Evolutionary conservation across 2,113 vertebrate genomes (phyloP), one percentile per base, ranked within the genome.

Genomic region (Camarhynchus parvulus): DNA sequence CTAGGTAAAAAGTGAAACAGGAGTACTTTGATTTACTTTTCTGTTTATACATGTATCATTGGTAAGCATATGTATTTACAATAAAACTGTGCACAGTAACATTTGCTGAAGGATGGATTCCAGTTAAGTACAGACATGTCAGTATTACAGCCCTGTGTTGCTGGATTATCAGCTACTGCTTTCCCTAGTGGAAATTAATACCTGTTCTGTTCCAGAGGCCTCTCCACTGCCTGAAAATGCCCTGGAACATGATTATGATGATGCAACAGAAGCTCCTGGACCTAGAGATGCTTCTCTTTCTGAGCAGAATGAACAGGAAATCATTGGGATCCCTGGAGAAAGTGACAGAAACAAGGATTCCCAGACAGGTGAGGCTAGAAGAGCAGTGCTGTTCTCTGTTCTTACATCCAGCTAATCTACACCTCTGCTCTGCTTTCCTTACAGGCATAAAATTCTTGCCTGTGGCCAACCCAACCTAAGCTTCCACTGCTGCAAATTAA

Each of bases 201-300:
- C 2, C 37, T 69, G 13, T 67, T 25, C 39, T 77, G 15, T 93
- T 95, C 13, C 83, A 96, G 95, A 89, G 27, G 22, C 39, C 42
- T 39, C 39, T 77, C 25, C 27, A n/a, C 30, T 74, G 33, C 42
- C 94, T 83, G 89, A 56, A 94, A 92, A 80, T 47, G 7, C 42
- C 67, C 63, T 70, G 33, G 88, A 94, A 90, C 55, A 86, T 30
- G 41, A 22, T n/a, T 97, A 97, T 69, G 96, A 97, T 52, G 94
- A 96, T 63, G 95, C 1, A 0, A 55, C 59, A 92, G 90, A 90
- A 81, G 64, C 10, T 81, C 35, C 83, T 86, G 76, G 30, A 63
- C 50, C 59, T 81, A 66, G 81, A 83, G 83, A 74, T 50, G 30
- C 23, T 88, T 69, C 79, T 42, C 30, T 12, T 86, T 81, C 64